These are phyloP conservation scores for Caenorhabditis parvicauda DNA, from an alignment of 2,888 invertebrate genomes.

Conservation along the genomic window DNA sequence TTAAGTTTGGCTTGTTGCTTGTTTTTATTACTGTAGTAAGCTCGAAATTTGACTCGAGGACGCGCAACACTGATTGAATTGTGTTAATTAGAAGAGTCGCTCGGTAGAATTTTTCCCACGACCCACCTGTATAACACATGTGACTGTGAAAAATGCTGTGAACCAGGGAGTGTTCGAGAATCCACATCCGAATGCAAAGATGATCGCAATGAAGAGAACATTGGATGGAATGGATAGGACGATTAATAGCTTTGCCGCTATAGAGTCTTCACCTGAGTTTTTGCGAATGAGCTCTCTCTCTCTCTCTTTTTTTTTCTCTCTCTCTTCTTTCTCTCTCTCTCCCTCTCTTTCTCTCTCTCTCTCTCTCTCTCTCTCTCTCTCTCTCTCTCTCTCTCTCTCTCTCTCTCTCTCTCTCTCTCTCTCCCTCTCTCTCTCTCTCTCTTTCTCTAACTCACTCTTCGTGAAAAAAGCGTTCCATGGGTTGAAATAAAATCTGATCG, in stretches of 20 bases:
- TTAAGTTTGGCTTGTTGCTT: too few species aligned
- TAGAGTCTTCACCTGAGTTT: slow-evolving; percentile 47
- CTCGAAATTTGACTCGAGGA: too few species aligned
- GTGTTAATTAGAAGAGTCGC: neutral
- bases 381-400: neutral
- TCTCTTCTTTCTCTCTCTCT: neutral
- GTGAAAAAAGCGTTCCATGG: slow-evolving; percentile 30
- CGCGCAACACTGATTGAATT: too few species aligned
- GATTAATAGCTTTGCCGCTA: slow-evolving; percentile 42
- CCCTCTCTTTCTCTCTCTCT: neutral
- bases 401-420: neutral
- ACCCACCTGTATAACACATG: slow-evolving; percentile 37
- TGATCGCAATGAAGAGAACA: slow-evolving; percentile 43
- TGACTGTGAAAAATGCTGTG: slow-evolving; percentile 27
- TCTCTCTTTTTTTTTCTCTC: neutral
- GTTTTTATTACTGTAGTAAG: too few species aligned
- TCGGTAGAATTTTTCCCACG: neutral
- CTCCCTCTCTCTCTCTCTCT: neutral
- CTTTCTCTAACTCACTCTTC: slow-evolving; percentile 20
- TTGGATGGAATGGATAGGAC: slow-evolving; percentile 48
- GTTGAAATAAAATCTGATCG: slow-evolving; percentile 16
- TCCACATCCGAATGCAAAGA: slow-evolving; percentile 38
- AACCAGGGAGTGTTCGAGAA: slow-evolving; percentile 32
- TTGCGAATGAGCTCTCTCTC: neutral
- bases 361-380: neutral